Base-by-base conservation (phyloP, 2,888 invertebrate species). In the Tetragonisca angustula region DNA sequence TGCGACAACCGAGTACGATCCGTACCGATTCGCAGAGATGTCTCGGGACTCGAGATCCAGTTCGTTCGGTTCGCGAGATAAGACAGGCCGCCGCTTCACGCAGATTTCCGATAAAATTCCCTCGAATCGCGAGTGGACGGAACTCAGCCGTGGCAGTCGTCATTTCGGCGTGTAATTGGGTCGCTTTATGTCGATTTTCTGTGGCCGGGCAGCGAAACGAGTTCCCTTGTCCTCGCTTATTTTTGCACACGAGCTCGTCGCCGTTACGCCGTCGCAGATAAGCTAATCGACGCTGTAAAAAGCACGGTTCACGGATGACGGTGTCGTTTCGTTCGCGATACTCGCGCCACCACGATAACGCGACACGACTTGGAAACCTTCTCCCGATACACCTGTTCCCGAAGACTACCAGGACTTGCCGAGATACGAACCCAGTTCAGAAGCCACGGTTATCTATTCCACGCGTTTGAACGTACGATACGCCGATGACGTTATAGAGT, bases 281-380 rank as follows among this genome's bases (percentile, higher is more conserved):
- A 90, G 89, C 88, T 92, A 91, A 92, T 92, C 92, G 89, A 73
- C 79, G 80, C 83, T 85, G 89, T 89, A 92, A 90, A 90, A 86
- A 87, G 76, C 81, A 86, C 83, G 82, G 88, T 91, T 88, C 84
- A 80, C 76, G 81, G 59, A 85, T 87, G 85, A 88, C 89, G 88
- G 76, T 81, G 89, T 87, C 65, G 87, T 78, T 87, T 85, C 83
- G 79, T 67, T 80, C 79, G 75, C 79, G 81, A 90, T 83, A 86
- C 77, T 81, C 79, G 69, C 19, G 81, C 49, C n/a, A 67, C 52
- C 36, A 36, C 80, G 85, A 86, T 86, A 85, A 76, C 80, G 72
- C 83, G 79, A 79, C 79, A 82, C 27, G 65, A 78, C 69, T 68
- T 68, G 84, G 85, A 85, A 85, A 84, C 68, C 68, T 76, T 49